phyloP scores from a whole-genome alignment of 2,888 invertebrate species.

The Hipparchia sbordonii region DNA sequence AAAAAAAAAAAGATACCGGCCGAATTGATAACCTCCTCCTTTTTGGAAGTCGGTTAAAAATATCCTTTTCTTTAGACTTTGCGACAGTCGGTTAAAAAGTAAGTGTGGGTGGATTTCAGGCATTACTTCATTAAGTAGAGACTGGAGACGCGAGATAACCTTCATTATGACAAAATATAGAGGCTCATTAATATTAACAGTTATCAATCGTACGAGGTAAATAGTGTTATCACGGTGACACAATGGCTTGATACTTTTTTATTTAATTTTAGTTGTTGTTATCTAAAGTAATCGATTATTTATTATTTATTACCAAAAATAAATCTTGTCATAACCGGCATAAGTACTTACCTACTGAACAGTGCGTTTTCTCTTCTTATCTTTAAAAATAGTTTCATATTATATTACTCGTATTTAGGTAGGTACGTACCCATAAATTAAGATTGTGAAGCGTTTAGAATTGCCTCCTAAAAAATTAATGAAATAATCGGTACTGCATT shows the following conservation, averaged over 20 bases:
- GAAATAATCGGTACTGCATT: too few relatives aligned
- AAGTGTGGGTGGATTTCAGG: neutral
- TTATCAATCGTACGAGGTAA: slow-evolving; percentile 33
- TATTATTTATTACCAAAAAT: neutral
- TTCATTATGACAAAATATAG: slow-evolving; percentile 39
- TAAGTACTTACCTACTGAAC: neutral
- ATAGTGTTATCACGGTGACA: slow-evolving; percentile 30
- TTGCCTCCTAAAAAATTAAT: too few relatives aligned
- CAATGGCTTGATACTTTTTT: slow-evolving; percentile 1
- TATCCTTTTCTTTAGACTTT: too few relatives aligned
- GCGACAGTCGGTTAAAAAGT: neutral
- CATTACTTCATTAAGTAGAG: slow-evolving; percentile 1
- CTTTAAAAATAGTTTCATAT: neutral
- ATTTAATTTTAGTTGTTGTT: slow-evolving; percentile 1
- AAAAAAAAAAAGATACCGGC: too few relatives aligned
- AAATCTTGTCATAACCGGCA: neutral
- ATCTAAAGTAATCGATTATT: slow-evolving; percentile 4
- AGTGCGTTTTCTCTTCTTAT: neutral
- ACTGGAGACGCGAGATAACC: slow-evolving; percentile 38
- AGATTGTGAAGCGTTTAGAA: too few relatives aligned
- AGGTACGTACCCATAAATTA: too few relatives aligned
- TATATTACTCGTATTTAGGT: too few relatives aligned
- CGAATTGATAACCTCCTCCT: too few relatives aligned
- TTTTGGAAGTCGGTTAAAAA: too few relatives aligned
- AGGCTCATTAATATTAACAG: slow-evolving; percentile 35